Evolutionary conservation across 2,888 invertebrate species (phyloP).

Genomic region (Leucoma salicis): DNA sequence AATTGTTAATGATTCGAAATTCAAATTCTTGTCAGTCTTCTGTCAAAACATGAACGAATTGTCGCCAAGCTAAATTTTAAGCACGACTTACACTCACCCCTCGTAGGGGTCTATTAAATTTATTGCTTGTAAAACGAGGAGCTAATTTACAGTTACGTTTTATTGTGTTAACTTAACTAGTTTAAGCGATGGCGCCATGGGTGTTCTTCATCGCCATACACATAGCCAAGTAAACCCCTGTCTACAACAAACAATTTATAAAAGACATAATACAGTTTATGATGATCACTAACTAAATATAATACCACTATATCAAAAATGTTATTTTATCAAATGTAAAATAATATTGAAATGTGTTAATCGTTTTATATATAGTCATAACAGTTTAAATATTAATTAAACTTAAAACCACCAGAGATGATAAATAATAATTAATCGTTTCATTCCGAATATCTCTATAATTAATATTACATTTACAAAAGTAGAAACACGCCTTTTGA

Average conservation of each 20-base stretch:
- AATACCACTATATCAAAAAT: neutral
- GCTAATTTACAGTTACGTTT: conserved; percentile 79
- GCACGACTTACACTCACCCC: conserved; percentile 49
- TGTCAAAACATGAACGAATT: conserved; percentile 53
- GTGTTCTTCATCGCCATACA: conserved; percentile 39
- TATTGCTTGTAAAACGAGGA: conserved; percentile 80
- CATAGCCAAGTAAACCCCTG: conserved; percentile 11
- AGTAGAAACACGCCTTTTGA: too few species aligned
- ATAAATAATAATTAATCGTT: too few species aligned
- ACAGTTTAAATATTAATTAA: too few species aligned
- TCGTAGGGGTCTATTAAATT: conserved; percentile 71
- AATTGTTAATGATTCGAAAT: neutral
- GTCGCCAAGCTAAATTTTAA: conserved; percentile 68
- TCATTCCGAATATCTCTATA: too few species aligned
- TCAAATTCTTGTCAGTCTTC: conserved; percentile 32
- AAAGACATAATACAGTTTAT: neutral
- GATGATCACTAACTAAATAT: neutral
- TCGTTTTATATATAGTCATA: too few species aligned
- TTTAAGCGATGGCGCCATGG: conserved; percentile 64
- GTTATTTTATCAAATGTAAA: neutral
- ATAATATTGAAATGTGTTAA: neutral
- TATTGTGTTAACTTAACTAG: conserved; percentile 78
- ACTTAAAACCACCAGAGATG: too few species aligned
- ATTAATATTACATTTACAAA: too few species aligned
- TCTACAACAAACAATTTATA: neutral